Conservation (phyloP, 2,797 vertebrate genomes). For the Delichon dasypus region DNA sequence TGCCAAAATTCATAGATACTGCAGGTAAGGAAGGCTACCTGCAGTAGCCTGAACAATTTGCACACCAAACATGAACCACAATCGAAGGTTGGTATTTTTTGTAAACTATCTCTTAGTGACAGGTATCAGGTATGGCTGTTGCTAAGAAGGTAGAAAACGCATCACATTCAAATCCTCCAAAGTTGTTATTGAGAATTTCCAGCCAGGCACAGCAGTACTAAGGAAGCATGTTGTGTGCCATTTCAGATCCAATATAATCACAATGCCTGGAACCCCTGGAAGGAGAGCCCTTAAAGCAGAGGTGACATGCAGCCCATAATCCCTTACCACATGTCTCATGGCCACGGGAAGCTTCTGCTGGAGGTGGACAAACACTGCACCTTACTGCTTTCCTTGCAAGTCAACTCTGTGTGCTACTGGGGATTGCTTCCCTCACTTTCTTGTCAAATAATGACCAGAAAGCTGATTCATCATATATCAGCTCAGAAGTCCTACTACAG, state of each 20-base stretch:
- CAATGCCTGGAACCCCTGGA: not conserved
- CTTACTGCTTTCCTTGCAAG: not conserved
- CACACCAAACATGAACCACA: not conserved
- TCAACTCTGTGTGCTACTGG: not conserved
- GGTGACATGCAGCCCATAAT: not conserved
- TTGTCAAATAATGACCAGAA: not conserved
- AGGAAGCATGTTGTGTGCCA: not conserved
- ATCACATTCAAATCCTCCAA: not conserved
- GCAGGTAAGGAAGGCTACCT: constrained; percentile 2
- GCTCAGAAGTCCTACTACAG: not conserved
- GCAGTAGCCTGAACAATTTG: not conserved
- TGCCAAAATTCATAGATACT: constrained; percentile 3
- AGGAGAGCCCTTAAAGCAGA: not conserved
- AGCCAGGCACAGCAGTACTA: not conserved
- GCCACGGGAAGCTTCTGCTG: not conserved
- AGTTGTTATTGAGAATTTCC: not conserved
- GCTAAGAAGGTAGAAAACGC: not conserved
- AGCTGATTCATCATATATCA: not conserved
- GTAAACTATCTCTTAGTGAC: not conserved
- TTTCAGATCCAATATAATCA: not conserved
- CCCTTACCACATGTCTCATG: not conserved
- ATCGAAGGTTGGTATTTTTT: not conserved
- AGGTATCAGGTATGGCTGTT: not conserved
- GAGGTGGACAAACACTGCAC: not conserved
- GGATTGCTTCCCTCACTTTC: not conserved